Base-by-base conservation (phyloP, 1,140 invertebrate species). In the Frieseomelitta varia region DNA sequence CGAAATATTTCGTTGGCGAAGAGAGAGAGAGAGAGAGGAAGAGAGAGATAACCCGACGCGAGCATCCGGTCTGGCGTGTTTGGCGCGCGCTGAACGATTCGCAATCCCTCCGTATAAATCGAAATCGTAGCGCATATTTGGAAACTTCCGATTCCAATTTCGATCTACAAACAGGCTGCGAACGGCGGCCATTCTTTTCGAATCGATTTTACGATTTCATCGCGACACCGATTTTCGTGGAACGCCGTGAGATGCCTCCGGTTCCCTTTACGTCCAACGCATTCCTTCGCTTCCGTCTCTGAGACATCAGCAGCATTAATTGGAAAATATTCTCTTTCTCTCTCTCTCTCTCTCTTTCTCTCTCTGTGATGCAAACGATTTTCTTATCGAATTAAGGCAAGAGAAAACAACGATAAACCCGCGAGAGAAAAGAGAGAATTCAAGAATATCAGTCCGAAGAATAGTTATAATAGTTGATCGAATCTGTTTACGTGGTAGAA, bases 71-170 rank as follows among this genome's bases (percentile, higher is more conserved):
- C 19, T 24, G 19, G n/a, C 65, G 47, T 79, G 81, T 72, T 79
- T 63, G 56, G 68, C 67, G 27, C 34, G 27, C 56, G 55, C 30
- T 61, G 56, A 79, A 56, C 77, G 76, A 67, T 67, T 79, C 82
- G 68, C 68, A 80, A 84, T 84, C 68, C 82, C 51, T 51, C 82
- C 51, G 12, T 73, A 79, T 80, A 67, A 84, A 84, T 80, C 69
- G 77, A 80, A 72, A 74, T 68, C 78, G 78, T 24, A n/a, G 51
- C 69, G 47, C 24, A 69, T 84, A 84, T 84, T 84, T 84, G 83
- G 61, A 56, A 84, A 84, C 69, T 84, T 74, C 58, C 78, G 61
- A 73, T 84, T 84, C 30, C 83, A 84, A 84, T 84, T 79, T 80
- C 78, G 69, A 80, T 84, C 82, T 84, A 80, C 82, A 84, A 84